Evolutionary conservation across 1,140 invertebrate species (phyloP), one percentile per base, ranked within the genome.

Genomic region (Maniola jurtina): DNA sequence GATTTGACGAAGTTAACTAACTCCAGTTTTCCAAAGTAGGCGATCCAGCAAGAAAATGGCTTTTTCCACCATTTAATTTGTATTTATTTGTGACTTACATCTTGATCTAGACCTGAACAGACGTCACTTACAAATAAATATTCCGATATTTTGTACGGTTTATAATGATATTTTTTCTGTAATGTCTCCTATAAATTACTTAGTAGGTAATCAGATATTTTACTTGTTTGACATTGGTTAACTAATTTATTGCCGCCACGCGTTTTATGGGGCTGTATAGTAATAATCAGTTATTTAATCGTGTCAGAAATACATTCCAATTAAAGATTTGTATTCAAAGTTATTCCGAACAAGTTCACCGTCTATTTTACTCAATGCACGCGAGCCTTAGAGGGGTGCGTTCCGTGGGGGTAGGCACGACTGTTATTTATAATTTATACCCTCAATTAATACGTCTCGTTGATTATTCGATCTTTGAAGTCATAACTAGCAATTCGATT

Each of bases 351-450:
- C 57, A 57, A 64, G 40, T 64, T 57, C n/a, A 33, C 54, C 52
- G 55, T 57, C 42, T 42, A 64, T 64, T 59, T 48, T 25, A 62
- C 34, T 36, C 36, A 62, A 67, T 47, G 40, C 52, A 55, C 59
- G 72, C 64, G 62, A 68, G 40, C 35, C 14, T 40, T 5, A 56
- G 35, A 61, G 57, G 59, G 65, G 59, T 54, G 50, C 36, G 52
- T 61, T 48, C 47, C 38, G 45, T 59, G 55, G 66, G 58, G 70
- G 69, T 33, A 57, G 62, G 63, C 62, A 63, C 57, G 68, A 57
- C 77, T 73, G 72, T 77, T 79, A 77, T 81, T 80, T 81, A 79
- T 81, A 81, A 83, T 83, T 81, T 83, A 83, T 83, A 77, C 75
- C 72, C 75, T 77, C 77, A 83, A 83, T 83, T 83, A 80, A 80